Evolutionary conservation across 2,797 vertebrate species (phyloP), one percentile per base, ranked within the genome.

Genomic region (Paramormyrops hopkinsi): DNA sequence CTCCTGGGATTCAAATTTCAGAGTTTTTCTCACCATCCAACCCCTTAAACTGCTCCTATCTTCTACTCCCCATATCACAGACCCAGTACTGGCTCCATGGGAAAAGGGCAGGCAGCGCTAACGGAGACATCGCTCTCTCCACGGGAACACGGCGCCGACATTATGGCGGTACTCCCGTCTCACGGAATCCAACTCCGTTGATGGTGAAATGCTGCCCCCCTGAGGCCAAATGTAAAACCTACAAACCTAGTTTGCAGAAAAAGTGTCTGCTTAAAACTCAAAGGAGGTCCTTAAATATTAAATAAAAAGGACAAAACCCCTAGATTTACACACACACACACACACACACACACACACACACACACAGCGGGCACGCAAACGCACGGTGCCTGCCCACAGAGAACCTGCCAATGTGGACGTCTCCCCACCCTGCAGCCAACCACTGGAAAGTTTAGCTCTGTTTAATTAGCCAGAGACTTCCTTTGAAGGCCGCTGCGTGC

Each of bases 391-490:
- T 85, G 92, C 87, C 91, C 88, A 91, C 62, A 90, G 54, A 87
- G 50, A 88, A 9, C 88, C 53, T 19, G 11, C 85, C 88, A 86
- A 37, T n/a, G 22, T 22, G 51, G 59, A 87, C 33, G 19, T 59
- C 51, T 88, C 89, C 48, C 65, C 65, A 76, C 82, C 25, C 86
- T 46, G n/a, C 22, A 88, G 12, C 54, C 22, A 29, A 37, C 33
- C 48, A 53, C 33, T 84, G 37, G 54, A 85, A 88, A 85, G 54
- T 84, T 83, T n/a, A 44, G 19, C 56, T 59, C 89, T 29, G 17
- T 88, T 59, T 48, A 56, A 89, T 46, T 22, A 85, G 89, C 91
- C 91, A 92, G 92, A 93, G 91, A 85, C 89, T 51, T 94, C 93
- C 91, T 91, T 94, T 95, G 62, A 87, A 90, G 93, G 90, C 7